phyloP scores from a whole-genome alignment of 2,113 vertebrate genomes.

The Hydrolagus affinis region DNA sequence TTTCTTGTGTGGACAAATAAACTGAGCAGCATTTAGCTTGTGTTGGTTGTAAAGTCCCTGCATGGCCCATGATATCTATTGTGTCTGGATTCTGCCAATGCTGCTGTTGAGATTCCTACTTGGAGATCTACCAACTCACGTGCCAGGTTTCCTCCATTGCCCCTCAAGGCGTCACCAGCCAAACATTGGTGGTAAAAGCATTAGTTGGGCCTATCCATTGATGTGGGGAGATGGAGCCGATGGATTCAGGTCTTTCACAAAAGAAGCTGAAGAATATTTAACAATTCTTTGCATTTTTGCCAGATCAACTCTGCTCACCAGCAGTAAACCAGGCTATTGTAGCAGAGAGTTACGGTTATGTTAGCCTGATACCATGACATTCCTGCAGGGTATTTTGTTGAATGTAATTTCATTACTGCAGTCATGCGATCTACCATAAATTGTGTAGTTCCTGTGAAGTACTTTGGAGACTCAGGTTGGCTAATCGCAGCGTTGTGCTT shows the following conservation, averaged over 20 bases:
- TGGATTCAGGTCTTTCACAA: background rate
- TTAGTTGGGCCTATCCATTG: background rate
- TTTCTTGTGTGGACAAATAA: too few species aligned
- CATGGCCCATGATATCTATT: too few species aligned
- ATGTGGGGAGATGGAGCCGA: background rate
- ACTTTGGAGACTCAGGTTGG: background rate
- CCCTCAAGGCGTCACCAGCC: background rate
- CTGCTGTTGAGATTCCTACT: background rate
- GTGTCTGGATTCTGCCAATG: too few species aligned
- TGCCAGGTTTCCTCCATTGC: background rate
- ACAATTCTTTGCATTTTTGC: background rate
- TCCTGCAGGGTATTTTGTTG: background rate
- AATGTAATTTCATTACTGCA: background rate
- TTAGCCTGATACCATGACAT: background rate
- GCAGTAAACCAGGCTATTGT: background rate
- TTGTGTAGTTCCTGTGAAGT: background rate
- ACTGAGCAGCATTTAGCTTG: too few species aligned
- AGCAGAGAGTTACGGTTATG: background rate
- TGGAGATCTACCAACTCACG: background rate
- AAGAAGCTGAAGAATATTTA: background rate
- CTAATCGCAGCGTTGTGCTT: background rate
- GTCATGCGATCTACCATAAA: background rate
- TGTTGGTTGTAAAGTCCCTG: too few species aligned
- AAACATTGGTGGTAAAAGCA: background rate
- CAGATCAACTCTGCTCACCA: background rate